phyloP scores from a whole-genome alignment of 2,797 vertebrate genomes.

The Sebastes vulpes region DNA sequence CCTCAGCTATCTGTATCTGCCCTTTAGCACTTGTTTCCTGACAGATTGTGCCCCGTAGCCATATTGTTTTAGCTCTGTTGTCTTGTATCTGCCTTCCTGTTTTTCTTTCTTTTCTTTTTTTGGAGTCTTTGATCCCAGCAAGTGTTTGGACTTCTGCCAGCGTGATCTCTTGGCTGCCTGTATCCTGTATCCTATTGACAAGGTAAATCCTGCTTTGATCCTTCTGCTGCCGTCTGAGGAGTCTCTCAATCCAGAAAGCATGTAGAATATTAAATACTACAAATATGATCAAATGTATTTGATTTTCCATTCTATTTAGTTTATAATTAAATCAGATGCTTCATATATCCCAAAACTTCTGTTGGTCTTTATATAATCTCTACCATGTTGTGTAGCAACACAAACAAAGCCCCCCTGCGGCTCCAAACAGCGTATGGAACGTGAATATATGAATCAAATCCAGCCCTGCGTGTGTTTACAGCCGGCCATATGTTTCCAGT shows the following conservation, averaged over 20 bases:
- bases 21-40: background rate
- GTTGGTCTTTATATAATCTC: conserved; percentile 60
- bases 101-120: background rate
- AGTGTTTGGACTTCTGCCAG: background rate
- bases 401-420: conserved; percentile 81
- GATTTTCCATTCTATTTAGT: background rate
- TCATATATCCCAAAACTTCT: background rate
- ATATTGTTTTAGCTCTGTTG: background rate
- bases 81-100: background rate
- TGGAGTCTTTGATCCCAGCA: background rate
- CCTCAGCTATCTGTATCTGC: background rate
- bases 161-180: background rate
- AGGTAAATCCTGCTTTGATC: conserved; percentile 32
- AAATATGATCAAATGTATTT: background rate
- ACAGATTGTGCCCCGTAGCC: background rate
- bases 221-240: background rate
- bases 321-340: background rate
- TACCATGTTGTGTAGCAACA: conserved; percentile 86
- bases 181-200: conserved; percentile 6
- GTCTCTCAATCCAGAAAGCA: conserved; percentile 1
- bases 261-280: background rate
- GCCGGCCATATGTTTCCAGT: conserved; percentile 70
- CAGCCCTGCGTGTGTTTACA: conserved; percentile 36
- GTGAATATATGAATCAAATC: conserved; percentile 1
- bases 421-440: conserved; percentile 83